phyloP scores from a whole-genome alignment of 2,888 invertebrate species.

The Neocrepidodera transversa region DNA sequence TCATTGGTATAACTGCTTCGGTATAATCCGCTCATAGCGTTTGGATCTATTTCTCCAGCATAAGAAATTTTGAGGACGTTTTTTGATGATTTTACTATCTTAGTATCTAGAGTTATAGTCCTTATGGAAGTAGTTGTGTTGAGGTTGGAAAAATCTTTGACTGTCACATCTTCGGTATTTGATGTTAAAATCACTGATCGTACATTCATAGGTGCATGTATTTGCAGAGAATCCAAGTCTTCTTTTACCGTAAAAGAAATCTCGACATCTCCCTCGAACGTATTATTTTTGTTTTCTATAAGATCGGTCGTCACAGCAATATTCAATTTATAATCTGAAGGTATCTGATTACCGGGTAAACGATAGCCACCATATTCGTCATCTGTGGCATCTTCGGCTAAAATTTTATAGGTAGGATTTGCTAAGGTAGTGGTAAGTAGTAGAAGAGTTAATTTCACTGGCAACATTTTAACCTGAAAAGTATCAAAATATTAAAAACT shows the following conservation, averaged over 20 bases:
- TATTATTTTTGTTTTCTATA: constrained; percentile 23
- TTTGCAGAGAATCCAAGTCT: constrained; percentile 2
- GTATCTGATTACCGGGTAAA: constrained; percentile 62
- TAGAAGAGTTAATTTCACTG: neutral
- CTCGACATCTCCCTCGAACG: constrained; percentile 24
- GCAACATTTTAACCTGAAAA: constrained; percentile 13
- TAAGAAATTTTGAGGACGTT: constrained; percentile 41
- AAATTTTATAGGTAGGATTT: constrained; percentile 3
- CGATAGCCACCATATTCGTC: constrained; percentile 57
- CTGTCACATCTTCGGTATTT: neutral
- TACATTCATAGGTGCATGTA: constrained; percentile 22
- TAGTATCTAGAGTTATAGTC: constrained; percentile 25
- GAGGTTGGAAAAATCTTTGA: constrained; percentile 2
- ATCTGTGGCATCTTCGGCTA: neutral
- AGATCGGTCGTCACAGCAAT: constrained; percentile 51
- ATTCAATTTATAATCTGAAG: constrained; percentile 64
- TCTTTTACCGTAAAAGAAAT: constrained; percentile 22
- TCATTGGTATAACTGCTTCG: constrained; percentile 59
- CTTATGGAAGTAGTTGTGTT: constrained; percentile 37
- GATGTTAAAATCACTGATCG: constrained; percentile 20
- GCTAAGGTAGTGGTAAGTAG: neutral
- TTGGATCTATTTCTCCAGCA: constrained; percentile 47
- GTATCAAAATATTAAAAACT: too few relatives aligned
- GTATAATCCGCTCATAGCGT: constrained; percentile 62
- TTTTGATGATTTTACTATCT: neutral